A percentile compares a stretch with the other conserved stretches of the same genome.
These are phyloP conservation scores for Lasiurus cinereus DNA, from an alignment of 2,113 vertebrate genomes.

Conservation along the genomic window DNA sequence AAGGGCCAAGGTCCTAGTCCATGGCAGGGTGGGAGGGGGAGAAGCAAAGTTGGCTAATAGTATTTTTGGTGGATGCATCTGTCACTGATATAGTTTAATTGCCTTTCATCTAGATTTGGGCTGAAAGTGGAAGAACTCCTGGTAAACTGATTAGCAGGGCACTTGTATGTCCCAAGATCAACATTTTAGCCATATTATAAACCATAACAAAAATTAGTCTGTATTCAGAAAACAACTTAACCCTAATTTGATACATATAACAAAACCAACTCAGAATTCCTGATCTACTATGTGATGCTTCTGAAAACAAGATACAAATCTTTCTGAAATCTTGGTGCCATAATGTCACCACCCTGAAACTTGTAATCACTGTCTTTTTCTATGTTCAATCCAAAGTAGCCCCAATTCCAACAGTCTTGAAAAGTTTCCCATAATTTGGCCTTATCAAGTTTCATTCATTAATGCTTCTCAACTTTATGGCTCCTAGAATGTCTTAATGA, in stretches of 20 bases:
- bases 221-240: background rate
- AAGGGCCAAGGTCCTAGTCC: background rate
- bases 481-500: background rate
- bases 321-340: slow-evolving; percentile 15
- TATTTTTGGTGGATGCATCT: background rate
- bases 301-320: background rate
- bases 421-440: background rate
- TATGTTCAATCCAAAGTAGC: background rate
- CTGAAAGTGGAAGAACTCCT: background rate
- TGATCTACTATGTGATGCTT: background rate
- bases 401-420: slow-evolving; percentile 27
- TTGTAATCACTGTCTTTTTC: background rate
- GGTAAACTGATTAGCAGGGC: background rate
- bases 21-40: background rate
- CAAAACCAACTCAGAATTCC: background rate
- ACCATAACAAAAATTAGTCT: background rate
- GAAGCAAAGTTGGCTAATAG: background rate
- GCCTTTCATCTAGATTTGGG: background rate
- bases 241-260: background rate
- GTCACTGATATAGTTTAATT: background rate
- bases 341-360: background rate
- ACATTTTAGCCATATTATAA: background rate
- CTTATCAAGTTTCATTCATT: background rate
- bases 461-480: background rate
- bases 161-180: background rate